Conservation (phyloP, 2,888 invertebrate genomes). For the Antheraea yamamai region DNA sequence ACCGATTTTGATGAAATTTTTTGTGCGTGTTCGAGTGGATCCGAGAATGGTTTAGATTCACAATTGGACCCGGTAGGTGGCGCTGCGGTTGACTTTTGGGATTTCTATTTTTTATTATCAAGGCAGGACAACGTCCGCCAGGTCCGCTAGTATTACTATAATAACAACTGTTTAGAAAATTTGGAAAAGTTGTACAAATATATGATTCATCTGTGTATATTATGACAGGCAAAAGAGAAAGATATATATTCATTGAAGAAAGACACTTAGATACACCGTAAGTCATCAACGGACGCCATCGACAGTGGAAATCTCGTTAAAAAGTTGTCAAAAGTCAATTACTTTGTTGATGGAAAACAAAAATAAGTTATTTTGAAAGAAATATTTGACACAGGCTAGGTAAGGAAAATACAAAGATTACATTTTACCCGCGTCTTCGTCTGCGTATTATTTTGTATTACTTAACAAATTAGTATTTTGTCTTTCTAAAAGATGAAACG, state of each 20-base stretch:
- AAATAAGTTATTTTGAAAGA: constrained; percentile 26
- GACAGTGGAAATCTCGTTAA: constrained; percentile 47
- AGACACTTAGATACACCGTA: neutral
- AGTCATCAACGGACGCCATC: constrained; percentile 27
- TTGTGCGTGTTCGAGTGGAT: too few species aligned
- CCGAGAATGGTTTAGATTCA: too few species aligned
- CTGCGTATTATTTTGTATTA: neutral
- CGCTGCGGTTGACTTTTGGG: too few species aligned
- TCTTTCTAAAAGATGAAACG: too few species aligned
- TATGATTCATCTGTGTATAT: neutral
- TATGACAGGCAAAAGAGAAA: neutral
- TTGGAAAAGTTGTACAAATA: neutral
- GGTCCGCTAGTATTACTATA: too few species aligned
- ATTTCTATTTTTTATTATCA: too few species aligned
- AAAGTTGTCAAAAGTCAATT: constrained; percentile 56
- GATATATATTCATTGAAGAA: neutral
- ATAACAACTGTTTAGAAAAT: too few species aligned
- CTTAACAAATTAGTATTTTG: neutral
- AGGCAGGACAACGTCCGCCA: too few species aligned
- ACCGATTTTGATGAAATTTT: too few species aligned
- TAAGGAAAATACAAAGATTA: neutral
- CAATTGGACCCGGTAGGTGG: too few species aligned
- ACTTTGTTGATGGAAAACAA: constrained; percentile 38
- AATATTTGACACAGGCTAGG: neutral
- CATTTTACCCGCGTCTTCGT: neutral